These are phyloP conservation scores for Diachasma alloeum DNA, from an alignment of 1,140 invertebrate species.

Conservation along the genomic window DNA sequence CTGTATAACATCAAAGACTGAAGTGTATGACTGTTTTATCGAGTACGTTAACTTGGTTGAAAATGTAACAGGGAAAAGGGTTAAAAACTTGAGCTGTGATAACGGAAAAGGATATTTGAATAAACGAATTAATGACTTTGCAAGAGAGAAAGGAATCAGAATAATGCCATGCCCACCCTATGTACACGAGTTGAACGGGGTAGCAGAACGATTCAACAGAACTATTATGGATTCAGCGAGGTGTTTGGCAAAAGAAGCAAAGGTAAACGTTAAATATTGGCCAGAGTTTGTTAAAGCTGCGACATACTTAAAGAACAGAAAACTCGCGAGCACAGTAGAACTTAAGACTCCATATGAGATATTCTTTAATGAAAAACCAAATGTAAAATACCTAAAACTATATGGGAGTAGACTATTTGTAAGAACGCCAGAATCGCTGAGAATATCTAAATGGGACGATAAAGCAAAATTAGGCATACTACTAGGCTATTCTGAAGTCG, in stretches of 20 bases:
- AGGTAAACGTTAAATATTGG: slow-evolving; percentile 31
- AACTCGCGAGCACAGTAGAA: slow-evolving; percentile 26
- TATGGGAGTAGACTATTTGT: no score
- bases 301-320: slow-evolving; percentile 37
- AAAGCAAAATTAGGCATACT: no score
- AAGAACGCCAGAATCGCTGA: no score
- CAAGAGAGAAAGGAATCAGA: slow-evolving; percentile 31
- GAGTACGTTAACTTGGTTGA: slow-evolving; percentile 33
- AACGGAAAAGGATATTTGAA: slow-evolving; percentile 39
- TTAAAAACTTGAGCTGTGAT: slow-evolving; percentile 38
- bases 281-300: slow-evolving; percentile 35
- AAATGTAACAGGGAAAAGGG: slow-evolving; percentile 31
- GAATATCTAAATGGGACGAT: no score
- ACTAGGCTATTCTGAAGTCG: no score
- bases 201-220: no score
- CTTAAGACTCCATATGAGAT: slow-evolving; percentile 34
- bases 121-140: slow-evolving; percentile 27
- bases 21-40: slow-evolving; percentile 23
- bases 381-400: no score
- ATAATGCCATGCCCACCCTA: no score
- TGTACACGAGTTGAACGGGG: no score
- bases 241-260: no score
- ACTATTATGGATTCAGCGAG: no score
- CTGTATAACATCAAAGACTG: slow-evolving; percentile 31
- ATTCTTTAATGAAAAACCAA: no score